Base-by-base conservation (phyloP, 2,113 vertebrate genomes). In the Reinhardtius hippoglossoides region DNA sequence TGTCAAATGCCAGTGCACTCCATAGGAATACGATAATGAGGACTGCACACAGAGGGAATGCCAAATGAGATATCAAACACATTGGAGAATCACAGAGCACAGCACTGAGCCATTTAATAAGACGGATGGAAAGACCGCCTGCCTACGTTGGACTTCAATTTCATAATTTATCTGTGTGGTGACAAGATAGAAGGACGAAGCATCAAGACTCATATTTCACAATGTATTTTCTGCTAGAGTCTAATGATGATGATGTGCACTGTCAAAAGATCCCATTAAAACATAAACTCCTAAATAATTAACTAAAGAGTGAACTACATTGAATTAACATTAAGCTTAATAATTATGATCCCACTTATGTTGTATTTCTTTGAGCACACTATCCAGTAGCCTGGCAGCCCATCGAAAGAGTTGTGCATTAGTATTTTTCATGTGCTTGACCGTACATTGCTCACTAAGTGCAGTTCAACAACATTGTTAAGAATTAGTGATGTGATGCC, bases 1-100 rank as follows among this genome's bases (percentile, higher is more conserved):
- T 89, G 88, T 91, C 87, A 92, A 90, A 88, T 77, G 85, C 68
- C 89, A 87, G 68, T 73, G 77, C 68, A 83, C 84, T 90, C 79
- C 78, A 81, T 84, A 86, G 85, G 85, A 92, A 92, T 89, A 89
- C 71, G 74, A 88, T 87, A 92, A 93, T 59, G 80, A 90, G 84
- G 81, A 64, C 67, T 59, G 71, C 3, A 12, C 84, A 82, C 82
- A 92, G 74, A 91, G 83, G 84, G 92, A 90, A 91, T 92, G 76
- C 65, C 72, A 90, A 90, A 92, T 90, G 82, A 88, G 84, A 78
- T 67, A 86, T 88, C 74, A 83, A 85, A 84, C 73, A 67, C 82
- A 71, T 62, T 64, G 83, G 69, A 75, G 68, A 87, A 87, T 86
- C 46, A 80, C 64, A 50, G 61, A 42, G 55, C 66, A 63, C 71